A percentile compares a stretch with the other conserved stretches of the same genome.
Evolutionary conservation across 2,888 invertebrate species (phyloP).

Genomic region (Abscondita cerata): DNA sequence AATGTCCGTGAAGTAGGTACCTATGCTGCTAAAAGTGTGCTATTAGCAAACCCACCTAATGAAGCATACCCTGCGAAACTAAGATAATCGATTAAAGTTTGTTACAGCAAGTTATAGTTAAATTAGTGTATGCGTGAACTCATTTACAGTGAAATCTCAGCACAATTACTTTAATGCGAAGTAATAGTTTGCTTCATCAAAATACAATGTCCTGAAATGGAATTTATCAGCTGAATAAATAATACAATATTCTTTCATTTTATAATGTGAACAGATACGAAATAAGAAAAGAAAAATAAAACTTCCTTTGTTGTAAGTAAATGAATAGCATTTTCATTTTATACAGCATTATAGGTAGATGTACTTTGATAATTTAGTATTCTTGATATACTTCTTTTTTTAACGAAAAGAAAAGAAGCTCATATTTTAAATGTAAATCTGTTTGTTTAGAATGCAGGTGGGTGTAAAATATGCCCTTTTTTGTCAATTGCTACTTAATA

Average conservation of each 20-base stretch:
- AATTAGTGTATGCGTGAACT: conserved; percentile 35
- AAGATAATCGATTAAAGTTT: conserved; percentile 33
- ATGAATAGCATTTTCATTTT: conserved; percentile 23
- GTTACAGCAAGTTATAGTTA: conserved; percentile 35
- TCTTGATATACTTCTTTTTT: conserved; percentile 4
- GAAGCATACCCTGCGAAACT: no score
- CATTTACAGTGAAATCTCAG: conserved; percentile 35
- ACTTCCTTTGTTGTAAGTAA: conserved; percentile 30
- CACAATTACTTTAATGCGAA: conserved; percentile 14
- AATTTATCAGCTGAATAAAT: conserved; percentile 35
- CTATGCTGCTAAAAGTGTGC: no score
- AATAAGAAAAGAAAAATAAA: conserved; percentile 34
- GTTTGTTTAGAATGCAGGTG: no score
- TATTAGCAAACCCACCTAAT: no score
- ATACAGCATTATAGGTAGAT: conserved; percentile 28
- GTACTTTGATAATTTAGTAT: conserved; percentile 14
- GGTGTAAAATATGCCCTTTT: no score
- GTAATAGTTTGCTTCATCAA: conserved; percentile 16
- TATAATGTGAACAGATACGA: conserved; percentile 29
- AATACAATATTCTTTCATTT: conserved; percentile 33
- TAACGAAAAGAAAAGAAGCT: neutral
- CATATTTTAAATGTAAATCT: no score
- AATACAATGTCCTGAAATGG: conserved; percentile 23
- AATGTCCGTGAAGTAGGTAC: no score
- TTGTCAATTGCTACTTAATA: no score